Evolutionary conservation across 2,888 invertebrate species (phyloP).

Genomic region (Xestia ashworthii): DNA sequence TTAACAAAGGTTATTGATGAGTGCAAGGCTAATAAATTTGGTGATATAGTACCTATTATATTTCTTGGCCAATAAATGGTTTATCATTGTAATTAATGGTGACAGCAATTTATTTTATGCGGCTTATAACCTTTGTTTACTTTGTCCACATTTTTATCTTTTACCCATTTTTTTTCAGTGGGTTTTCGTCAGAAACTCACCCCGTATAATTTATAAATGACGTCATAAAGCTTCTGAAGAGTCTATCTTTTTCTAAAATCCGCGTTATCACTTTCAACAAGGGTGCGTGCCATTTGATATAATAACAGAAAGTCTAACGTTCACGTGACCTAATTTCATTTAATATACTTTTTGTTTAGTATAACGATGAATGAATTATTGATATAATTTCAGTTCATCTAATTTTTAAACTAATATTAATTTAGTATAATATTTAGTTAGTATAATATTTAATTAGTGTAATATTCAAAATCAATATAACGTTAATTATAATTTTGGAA

Average conservation of each 20-base stretch:
- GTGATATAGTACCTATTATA: neutral
- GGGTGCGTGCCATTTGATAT: no score
- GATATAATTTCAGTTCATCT: no score
- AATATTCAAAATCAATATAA: no score
- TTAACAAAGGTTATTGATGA: constrained; percentile 7
- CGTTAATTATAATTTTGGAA: no score
- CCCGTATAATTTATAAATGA: neutral
- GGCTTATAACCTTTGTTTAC: neutral
- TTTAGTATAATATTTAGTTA: no score
- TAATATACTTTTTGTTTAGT: no score
- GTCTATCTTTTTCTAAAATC: neutral
- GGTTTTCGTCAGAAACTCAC: neutral
- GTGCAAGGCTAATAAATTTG: constrained; percentile 3
- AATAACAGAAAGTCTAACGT: no score
- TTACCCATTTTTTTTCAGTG: neutral
- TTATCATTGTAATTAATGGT: constrained; percentile 4
- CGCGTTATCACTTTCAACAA: constrained; percentile 1
- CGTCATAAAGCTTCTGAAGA: neutral
- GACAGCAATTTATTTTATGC: neutral
- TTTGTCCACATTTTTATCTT: neutral
- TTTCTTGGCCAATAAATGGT: neutral
- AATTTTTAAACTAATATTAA: no score
- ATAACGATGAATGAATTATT: no score
- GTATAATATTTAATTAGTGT: no score
- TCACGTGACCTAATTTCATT: no score